Conservation (phyloP, 1,140 invertebrate genomes). For the Platorchestia sp. region DNA sequence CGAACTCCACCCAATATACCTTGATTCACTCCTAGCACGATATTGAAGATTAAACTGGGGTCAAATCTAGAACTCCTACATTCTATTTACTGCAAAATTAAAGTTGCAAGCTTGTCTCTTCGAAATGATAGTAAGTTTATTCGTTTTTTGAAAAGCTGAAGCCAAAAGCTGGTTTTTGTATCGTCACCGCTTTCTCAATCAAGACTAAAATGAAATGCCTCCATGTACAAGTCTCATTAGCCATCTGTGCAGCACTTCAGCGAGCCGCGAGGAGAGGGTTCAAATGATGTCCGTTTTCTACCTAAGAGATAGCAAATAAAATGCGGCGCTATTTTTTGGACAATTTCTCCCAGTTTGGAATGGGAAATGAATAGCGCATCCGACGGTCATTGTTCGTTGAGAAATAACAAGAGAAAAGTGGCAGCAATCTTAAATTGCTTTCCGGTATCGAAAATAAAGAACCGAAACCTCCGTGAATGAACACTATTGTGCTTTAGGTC, state of each 20-base stretch:
- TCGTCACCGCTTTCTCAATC: not conserved
- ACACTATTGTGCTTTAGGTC: not conserved
- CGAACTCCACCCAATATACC: too few relatives aligned
- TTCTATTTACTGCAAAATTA: not conserved
- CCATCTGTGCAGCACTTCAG: not conserved
- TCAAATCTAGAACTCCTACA: not conserved
- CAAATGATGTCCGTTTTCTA: not conserved
- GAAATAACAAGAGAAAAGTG: not conserved
- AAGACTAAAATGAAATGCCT: too few relatives aligned
- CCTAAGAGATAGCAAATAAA: not conserved
- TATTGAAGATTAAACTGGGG: not conserved
- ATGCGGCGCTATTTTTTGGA: not conserved
- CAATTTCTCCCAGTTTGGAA: slow-evolving; percentile 7
- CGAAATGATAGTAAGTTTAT: not conserved
- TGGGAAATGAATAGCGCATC: not conserved
- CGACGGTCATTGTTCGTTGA: not conserved
- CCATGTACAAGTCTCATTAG: too few relatives aligned
- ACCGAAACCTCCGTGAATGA: not conserved
- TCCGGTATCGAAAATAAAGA: not conserved
- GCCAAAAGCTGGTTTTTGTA: too few relatives aligned
- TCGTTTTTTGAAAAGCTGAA: not conserved
- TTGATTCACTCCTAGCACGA: too few relatives aligned
- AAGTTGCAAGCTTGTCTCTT: not conserved
- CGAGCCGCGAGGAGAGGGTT: not conserved
- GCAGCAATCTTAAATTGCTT: slow-evolving; percentile 1